These are phyloP conservation scores for Protophormia terraenovae DNA, from an alignment of 2,888 invertebrate genomes.

Conservation along the genomic window DNA sequence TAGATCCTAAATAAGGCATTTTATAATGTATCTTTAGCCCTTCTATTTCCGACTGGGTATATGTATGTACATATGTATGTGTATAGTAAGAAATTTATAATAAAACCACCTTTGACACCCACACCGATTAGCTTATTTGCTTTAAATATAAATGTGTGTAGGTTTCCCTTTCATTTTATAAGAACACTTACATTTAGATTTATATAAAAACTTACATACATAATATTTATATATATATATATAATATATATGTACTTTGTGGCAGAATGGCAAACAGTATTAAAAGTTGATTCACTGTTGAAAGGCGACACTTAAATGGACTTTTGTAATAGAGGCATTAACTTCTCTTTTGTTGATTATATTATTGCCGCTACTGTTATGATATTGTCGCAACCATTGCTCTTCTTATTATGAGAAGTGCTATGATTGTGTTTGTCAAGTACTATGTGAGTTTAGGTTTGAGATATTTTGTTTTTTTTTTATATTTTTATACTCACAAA, in stretches of 20 bases:
- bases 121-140: not conserved
- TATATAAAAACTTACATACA: too few species aligned
- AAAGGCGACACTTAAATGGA: constrained; percentile 48
- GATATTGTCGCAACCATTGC: not conserved
- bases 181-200: not conserved
- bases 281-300: constrained; percentile 37
- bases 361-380: not conserved
- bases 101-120: not conserved
- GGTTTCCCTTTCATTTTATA: not conserved
- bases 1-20: too few species aligned
- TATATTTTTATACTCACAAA: too few species aligned
- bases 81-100: not conserved
- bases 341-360: constrained; percentile 3
- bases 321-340: constrained; percentile 53
- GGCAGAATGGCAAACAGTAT: not conserved
- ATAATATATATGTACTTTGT: not conserved
- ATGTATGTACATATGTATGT: too few species aligned
- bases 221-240: not conserved
- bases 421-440: not conserved
- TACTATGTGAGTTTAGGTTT: not conserved
- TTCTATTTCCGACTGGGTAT: too few species aligned
- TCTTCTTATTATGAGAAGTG: not conserved
- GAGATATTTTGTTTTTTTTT: too few species aligned
- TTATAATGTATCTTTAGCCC: too few species aligned
- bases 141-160: not conserved